phyloP scores from a whole-genome alignment of 2,113 vertebrate genomes.

The Condylura cristata region DNA sequence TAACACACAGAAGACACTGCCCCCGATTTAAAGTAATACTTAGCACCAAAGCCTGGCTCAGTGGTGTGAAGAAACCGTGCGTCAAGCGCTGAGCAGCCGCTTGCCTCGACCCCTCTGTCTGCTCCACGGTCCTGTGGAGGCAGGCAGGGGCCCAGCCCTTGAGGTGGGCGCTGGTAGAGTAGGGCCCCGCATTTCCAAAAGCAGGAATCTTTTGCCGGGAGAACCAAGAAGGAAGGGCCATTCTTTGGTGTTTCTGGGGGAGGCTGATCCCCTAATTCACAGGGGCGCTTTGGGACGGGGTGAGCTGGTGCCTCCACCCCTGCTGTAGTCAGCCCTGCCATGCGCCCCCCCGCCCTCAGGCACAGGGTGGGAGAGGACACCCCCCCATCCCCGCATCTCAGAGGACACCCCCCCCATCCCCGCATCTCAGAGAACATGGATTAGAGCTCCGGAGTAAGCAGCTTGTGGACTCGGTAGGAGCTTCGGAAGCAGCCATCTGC shows the following conservation, averaged over 20 bases:
- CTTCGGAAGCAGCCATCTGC: not conserved
- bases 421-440: not conserved
- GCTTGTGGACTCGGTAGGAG: not conserved
- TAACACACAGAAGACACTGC: not conserved
- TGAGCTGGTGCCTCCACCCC: not conserved
- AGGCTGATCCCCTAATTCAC: not conserved
- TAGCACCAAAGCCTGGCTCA: not conserved
- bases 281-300: not conserved
- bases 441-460: not conserved
- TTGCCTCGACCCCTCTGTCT: not conserved
- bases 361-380: constrained; percentile 17
- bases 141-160: not conserved
- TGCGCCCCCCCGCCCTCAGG: not conserved
- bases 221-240: not conserved
- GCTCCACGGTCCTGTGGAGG: not conserved
- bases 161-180: not conserved
- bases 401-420: not conserved
- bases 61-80: not conserved
- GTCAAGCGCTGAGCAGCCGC: not conserved
- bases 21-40: not conserved
- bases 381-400: not conserved
- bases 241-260: not conserved
- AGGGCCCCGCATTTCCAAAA: not conserved
- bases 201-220: not conserved
- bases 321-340: not conserved